Evolutionary conservation across 1,140 invertebrate species (phyloP).

Genomic region (Cepaea nemoralis): DNA sequence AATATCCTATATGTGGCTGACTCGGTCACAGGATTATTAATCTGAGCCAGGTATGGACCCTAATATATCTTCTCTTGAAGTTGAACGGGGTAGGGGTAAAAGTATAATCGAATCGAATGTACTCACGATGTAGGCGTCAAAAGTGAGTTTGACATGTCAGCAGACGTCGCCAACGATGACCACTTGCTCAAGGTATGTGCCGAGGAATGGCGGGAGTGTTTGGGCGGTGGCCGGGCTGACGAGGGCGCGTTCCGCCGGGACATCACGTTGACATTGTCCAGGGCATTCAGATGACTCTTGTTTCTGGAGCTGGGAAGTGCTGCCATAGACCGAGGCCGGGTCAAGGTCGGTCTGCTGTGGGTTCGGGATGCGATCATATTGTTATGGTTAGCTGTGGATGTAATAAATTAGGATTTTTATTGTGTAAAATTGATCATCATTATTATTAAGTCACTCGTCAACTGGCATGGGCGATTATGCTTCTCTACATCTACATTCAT

Average conservation of each 20-base stretch:
- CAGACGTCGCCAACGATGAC: constrained; percentile 59
- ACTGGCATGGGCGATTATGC: too few relatives aligned
- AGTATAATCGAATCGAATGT: too few relatives aligned
- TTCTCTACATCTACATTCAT: too few relatives aligned
- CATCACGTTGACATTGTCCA: constrained; percentile 58
- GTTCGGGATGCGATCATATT: constrained; percentile 56
- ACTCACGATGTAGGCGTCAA: constrained; percentile 50
- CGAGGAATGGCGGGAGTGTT: constrained; percentile 10
- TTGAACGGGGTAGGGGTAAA: too few relatives aligned
- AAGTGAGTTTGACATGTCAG: constrained; percentile 47
- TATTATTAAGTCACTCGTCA: too few relatives aligned
- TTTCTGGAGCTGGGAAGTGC: neutral
- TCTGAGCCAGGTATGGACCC: too few relatives aligned
- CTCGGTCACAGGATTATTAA: too few relatives aligned
- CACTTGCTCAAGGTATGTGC: constrained; percentile 57
- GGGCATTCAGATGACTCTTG: constrained; percentile 50
- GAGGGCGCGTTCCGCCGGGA: constrained; percentile 49
- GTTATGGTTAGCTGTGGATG: constrained; percentile 51
- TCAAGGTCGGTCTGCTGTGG: neutral
- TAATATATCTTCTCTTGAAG: too few relatives aligned
- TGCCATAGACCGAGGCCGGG: constrained; percentile 27
- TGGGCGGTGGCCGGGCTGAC: constrained; percentile 37
- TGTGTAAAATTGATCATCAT: too few relatives aligned
- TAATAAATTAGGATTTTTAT: neutral
- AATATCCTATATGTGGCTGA: too few relatives aligned